phyloP scores from a whole-genome alignment of 1,140 invertebrate species.

The Drosophila tristis region DNA sequence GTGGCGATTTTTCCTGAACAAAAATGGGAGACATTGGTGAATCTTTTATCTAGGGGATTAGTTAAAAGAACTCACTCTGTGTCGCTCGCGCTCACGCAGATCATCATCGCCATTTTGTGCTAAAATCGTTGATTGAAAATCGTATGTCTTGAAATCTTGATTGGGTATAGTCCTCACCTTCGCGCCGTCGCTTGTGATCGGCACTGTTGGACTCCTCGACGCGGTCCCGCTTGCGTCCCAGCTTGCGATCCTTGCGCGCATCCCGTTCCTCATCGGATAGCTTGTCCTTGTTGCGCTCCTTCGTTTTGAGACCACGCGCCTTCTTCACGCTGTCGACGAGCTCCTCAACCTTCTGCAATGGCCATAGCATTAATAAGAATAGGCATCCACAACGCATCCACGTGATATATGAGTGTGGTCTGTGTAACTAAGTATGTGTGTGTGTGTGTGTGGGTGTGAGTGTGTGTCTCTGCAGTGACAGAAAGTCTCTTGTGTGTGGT shows the following conservation, averaged over 20 bases:
- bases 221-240: constrained; percentile 90
- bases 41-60: neutral
- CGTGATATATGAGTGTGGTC: no score
- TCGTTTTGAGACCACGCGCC: constrained; percentile 88
- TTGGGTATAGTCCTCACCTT: constrained; percentile 85
- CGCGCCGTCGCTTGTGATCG: constrained; percentile 90
- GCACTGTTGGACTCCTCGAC: constrained; percentile 87
- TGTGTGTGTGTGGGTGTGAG: constrained; percentile 2
- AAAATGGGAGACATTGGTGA: neutral
- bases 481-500: constrained; percentile 2
- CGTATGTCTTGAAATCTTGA: constrained; percentile 43
- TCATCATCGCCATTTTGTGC: constrained; percentile 83
- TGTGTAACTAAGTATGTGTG: neutral
- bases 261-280: constrained; percentile 87
- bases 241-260: constrained; percentile 90
- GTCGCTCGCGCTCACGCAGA: constrained; percentile 71
- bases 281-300: constrained; percentile 86
- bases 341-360: constrained; percentile 85
- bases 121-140: constrained; percentile 33
- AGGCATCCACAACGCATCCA: no score
- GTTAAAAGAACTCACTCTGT: constrained; percentile 60
- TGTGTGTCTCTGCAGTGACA: neutral
- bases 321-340: constrained; percentile 87
- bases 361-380: constrained; percentile 57
- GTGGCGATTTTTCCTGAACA: constrained; percentile 74